These are phyloP conservation scores for Opisthograptis luteolata DNA, from an alignment of 2,888 invertebrate species.

Conservation along the genomic window DNA sequence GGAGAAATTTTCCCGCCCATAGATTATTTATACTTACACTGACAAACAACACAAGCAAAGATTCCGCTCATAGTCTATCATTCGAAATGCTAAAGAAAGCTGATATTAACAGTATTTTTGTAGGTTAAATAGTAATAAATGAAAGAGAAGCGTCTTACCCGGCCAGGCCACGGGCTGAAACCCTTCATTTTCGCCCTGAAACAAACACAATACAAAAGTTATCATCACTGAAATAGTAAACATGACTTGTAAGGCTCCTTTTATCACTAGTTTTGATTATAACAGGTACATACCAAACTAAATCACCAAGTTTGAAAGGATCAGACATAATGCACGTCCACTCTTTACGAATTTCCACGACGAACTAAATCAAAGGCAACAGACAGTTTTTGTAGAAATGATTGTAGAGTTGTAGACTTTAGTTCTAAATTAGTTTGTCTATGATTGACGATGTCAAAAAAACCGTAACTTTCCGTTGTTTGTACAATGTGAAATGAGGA, in stretches of 20 bases:
- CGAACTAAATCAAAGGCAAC: constrained; percentile 72
- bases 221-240: constrained; percentile 29
- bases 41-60: constrained; percentile 40
- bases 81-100: neutral
- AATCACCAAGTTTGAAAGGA: constrained; percentile 80
- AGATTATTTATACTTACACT: constrained; percentile 32
- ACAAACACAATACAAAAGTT: constrained; percentile 58
- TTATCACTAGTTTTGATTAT: constrained; percentile 43
- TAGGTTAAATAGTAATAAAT: constrained; percentile 36
- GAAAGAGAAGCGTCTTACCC: constrained; percentile 88
- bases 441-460: constrained; percentile 37
- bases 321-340: constrained; percentile 70
- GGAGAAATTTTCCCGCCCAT: constrained; percentile 62
- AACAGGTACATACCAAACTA: constrained; percentile 83
- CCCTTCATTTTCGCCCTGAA: constrained; percentile 99
- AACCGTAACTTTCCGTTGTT: constrained; percentile 12
- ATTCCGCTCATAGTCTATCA: neutral
- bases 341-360: constrained; percentile 63
- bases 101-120: constrained; percentile 32
- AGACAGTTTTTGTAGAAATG: constrained; percentile 44
- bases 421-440: constrained; percentile 55
- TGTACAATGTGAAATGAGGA: neutral
- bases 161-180: constrained; percentile 98
- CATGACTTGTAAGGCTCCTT: constrained; percentile 64
- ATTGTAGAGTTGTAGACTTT: constrained; percentile 35